phyloP scores from a whole-genome alignment of 2,797 vertebrate genomes.

The Halcyon leucocephala region DNA sequence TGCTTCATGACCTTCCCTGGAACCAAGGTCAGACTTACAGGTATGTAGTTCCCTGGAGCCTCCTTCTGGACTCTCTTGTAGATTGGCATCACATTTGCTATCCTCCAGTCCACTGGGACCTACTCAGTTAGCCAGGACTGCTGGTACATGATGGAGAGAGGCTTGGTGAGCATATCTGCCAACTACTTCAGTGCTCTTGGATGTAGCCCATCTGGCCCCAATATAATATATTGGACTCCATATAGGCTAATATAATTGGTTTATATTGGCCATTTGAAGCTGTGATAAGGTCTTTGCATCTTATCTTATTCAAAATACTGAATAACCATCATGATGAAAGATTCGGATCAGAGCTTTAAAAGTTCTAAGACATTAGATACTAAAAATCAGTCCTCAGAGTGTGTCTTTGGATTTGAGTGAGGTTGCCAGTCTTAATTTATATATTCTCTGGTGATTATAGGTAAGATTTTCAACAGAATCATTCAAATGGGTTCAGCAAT shows the following conservation, averaged over 20 bases:
- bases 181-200: too few species aligned
- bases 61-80: too few species aligned
- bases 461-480: not conserved
- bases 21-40: too few species aligned
- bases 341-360: not conserved
- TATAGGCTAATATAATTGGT: not conserved
- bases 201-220: too few species aligned
- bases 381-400: not conserved
- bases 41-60: too few species aligned
- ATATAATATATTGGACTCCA: not conserved
- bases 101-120: too few species aligned
- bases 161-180: too few species aligned
- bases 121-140: too few species aligned
- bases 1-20: too few species aligned
- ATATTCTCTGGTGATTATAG: not conserved
- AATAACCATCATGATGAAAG: not conserved
- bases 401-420: not conserved
- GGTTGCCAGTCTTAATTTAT: not conserved
- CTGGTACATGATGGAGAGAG: too few species aligned
- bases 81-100: too few species aligned
- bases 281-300: not conserved
- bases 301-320: not conserved
- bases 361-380: not conserved
- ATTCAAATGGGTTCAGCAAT: not conserved
- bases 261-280: constrained; percentile 12